Conservation (phyloP, 2,888 invertebrate genomes). For the Spialia ferax region DNA sequence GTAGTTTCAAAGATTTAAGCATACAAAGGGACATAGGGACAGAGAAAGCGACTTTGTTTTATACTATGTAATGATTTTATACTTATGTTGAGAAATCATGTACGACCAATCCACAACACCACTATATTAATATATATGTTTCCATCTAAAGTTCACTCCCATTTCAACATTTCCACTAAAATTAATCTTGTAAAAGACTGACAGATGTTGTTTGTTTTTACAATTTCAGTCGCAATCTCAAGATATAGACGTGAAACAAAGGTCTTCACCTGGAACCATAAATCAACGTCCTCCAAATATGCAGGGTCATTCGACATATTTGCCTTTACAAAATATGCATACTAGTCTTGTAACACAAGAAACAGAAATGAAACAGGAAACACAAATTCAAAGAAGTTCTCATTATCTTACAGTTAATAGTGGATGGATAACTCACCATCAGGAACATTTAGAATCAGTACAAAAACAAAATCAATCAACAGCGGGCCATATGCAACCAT, state of each 20-base stretch:
- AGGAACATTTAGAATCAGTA: constrained; percentile 63
- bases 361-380: constrained; percentile 69
- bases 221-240: constrained; percentile 51
- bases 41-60: no score
- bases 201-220: neutral
- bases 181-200: no score
- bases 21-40: no score
- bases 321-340: constrained; percentile 56
- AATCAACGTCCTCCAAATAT: constrained; percentile 58
- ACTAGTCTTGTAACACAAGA: constrained; percentile 59
- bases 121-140: no score
- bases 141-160: no score
- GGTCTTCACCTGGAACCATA: constrained; percentile 60
- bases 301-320: constrained; percentile 58
- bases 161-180: no score
- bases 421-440: constrained; percentile 80
- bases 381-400: constrained; percentile 72
- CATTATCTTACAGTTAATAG: constrained; percentile 81
- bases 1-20: no score
- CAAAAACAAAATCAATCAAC: constrained; percentile 60
- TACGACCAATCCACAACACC: no score
- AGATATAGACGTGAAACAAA: constrained; percentile 66
- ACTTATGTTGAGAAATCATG: no score
- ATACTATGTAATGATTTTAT: no score
- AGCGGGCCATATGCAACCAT: constrained; percentile 53